Base-by-base conservation (phyloP, 2,113 vertebrate genomes). In the Gracilinanus agilis region DNA sequence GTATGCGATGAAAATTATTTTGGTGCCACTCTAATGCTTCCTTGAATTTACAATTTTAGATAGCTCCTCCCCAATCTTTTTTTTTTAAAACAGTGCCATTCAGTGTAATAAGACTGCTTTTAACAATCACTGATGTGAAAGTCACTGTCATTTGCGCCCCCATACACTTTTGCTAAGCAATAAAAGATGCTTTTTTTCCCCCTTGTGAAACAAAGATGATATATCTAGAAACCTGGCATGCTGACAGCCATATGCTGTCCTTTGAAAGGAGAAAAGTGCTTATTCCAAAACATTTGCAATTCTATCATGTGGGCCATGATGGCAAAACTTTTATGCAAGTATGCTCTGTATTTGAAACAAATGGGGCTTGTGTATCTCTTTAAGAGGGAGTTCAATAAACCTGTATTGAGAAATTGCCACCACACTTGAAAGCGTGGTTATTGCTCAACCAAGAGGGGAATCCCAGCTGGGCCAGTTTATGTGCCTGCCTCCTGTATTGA, bases 191-290 rank as follows among this genome's bases (percentile, higher is more conserved):
- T 21, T 54, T 54, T 56, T 24, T 90, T 23, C 34, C 5, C 54
- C n/a, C n/a, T 54, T 40, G 54, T 40, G 54, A n/a, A 75, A 44
- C 91, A 92, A 49, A 83, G 58, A 83, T 92, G 58, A 92, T 92
- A 83, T 53, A 83, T 53, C 58, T 92, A 53, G 49, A 75, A 92
- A 75, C n/a, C 25, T 92, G 91, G 44, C 44, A 75, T 75, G 54
- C 54, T 40, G 54, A 91, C 90, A 56, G 53, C n/a, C 90, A 56
- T 55, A 91, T 91, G n/a, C 23, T 91, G 9, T 34, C 54, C 29
- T 56, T 56, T 56, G n/a, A 83, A 53, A 40, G 54, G 54, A 90
- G 21, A 40, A 91, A 55, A 83, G 24, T 34, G 6, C 56, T 75
- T 92, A 75, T 75, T 92, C 34, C 61, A 27, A 83, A 53, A 83